Conservation (phyloP, 2,888 invertebrate species). For the Drosophila prostipennis region DNA sequence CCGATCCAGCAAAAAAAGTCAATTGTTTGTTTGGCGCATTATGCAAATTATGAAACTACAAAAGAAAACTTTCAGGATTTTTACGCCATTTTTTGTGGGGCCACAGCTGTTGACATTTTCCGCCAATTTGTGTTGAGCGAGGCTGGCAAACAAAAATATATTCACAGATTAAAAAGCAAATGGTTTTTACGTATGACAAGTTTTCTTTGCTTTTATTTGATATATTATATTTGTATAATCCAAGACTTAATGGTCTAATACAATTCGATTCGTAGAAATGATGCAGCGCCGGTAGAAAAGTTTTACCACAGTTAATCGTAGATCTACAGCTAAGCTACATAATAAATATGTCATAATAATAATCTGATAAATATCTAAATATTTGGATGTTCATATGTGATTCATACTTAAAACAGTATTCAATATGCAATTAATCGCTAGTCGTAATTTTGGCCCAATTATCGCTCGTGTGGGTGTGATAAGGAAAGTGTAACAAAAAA, state of each 20-base stretch:
- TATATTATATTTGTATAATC: conserved; percentile 55
- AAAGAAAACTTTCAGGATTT: conserved; percentile 38
- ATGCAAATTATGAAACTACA: conserved; percentile 70
- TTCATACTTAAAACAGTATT: conserved; percentile 76
- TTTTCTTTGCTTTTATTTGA: conserved; percentile 61
- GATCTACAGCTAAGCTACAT: conserved; percentile 70
- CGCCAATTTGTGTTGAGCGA: conserved; percentile 23
- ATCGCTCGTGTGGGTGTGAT: conserved; percentile 38
- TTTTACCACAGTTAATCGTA: conserved; percentile 55
- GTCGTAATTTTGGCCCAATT: conserved; percentile 63
- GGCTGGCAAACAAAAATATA: conserved; percentile 5
- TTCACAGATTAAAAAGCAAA: background rate
- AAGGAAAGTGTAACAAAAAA: conserved; percentile 36
- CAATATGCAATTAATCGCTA: conserved; percentile 37
- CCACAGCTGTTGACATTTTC: conserved; percentile 34
- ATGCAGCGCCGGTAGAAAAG: conserved; percentile 58
- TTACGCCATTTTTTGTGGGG: conserved; percentile 16
- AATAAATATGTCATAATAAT: conserved; percentile 54
- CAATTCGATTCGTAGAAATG: conserved; percentile 69
- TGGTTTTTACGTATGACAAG: conserved; percentile 45
- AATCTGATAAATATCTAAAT: conserved; percentile 28
- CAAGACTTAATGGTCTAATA: conserved; percentile 59
- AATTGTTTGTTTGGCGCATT: conserved; percentile 63
- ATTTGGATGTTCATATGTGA: conserved; percentile 37
- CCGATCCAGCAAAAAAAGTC: conserved; percentile 19